Evolutionary conservation across 2,797 vertebrate species (phyloP), one percentile per base, ranked within the genome.

Genomic region (Etheostoma nigrum): DNA sequence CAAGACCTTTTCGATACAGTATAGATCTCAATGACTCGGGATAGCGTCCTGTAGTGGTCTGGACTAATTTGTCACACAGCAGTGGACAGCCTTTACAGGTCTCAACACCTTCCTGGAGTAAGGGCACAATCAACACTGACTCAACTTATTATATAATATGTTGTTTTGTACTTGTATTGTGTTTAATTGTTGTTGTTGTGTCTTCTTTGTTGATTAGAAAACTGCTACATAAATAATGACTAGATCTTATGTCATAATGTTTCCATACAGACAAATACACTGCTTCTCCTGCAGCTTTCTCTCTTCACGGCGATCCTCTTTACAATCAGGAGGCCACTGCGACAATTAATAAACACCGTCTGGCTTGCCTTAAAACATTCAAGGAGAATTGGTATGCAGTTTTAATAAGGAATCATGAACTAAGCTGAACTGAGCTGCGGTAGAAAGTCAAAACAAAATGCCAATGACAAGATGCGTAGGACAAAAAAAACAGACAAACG

Each of bases 131-230:
- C 44, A 74, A 52, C 25, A 49, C 67, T 18, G 49, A 57, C 19
- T 23, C 33, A 19, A 5, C 81, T 19, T 57, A 6, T 63, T 72
- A 60, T 47, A 53, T 44, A 66, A 68, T n/a, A 40, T 30, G n/a
- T 45, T 54, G 40, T 48, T 45, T 15, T 53, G 44, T 42, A 30
- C 42, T 71, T 64, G 19, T 5, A 8, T 5, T 33, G 42, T 48
- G 57, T 42, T 27, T 21, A 48, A 40, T 27, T 30, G 30, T 30
- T 5, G 30, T 36, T 47, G 33, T 68, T 54, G 16, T 53, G 30
- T 36, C 30, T 49, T 49, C 16, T 40, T 74, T 33, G 54, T 59
- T 15, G 54, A 12, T 60, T 55, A 49, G 58, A 51, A 40, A 81
- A 51, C 30, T 54, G 13, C 36, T 45, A 10, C 16, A 69, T 83